These are phyloP conservation scores for Mamestra configurata DNA, from an alignment of 1,140 invertebrate species.

Conservation along the genomic window DNA sequence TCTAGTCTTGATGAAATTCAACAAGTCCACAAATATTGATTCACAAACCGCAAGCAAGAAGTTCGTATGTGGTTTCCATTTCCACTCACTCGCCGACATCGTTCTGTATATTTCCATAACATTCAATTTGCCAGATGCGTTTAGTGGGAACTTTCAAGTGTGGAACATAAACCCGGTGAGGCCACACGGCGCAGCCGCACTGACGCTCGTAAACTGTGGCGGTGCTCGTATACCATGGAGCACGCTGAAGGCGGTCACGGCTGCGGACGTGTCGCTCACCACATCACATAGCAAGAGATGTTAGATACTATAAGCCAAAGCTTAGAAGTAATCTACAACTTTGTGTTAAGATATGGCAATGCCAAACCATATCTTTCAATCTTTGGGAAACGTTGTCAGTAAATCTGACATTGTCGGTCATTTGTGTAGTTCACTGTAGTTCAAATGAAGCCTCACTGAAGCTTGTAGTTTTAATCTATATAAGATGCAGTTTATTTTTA, in stretches of 20 bases:
- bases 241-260: neutral
- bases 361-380: too few relatives aligned
- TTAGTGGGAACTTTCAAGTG: neutral
- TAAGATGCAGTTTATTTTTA: too few relatives aligned
- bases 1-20: neutral
- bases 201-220: neutral
- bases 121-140: neutral
- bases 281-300: neutral
- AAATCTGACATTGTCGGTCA: too few relatives aligned
- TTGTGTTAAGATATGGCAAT: too few relatives aligned
- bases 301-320: neutral
- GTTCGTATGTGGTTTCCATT: conserved; percentile 7
- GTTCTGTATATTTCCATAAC: conserved; percentile 1
- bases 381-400: too few relatives aligned
- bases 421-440: too few relatives aligned
- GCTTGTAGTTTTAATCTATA: too few relatives aligned
- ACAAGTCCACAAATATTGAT: neutral
- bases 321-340: too few relatives aligned
- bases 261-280: neutral
- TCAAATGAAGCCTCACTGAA: too few relatives aligned
- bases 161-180: neutral
- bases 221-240: neutral
- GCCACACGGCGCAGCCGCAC: neutral
- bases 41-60: neutral
- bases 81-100: neutral